Base-by-base conservation (phyloP, 2,888 invertebrate genomes). In the Drosophila falleni region DNA sequence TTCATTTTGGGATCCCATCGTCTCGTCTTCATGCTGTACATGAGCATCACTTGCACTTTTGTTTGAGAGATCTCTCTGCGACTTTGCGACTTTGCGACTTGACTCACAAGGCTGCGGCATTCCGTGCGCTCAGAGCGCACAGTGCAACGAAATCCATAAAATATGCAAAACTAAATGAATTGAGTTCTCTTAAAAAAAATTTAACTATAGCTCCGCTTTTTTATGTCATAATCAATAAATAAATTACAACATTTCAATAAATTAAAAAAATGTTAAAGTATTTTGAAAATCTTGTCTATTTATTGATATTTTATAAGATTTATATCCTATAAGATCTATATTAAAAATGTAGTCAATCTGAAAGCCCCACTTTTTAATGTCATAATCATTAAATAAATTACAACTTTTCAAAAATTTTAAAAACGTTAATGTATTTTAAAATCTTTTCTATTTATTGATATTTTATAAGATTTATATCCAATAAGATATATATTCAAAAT, bases 21-120 rank as follows among this genome's bases (percentile, higher is more conserved):
- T 59, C 53, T 29, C 33, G 23, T 78, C 73, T 78, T 79, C 84
- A 84, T 79, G 80, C 79, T 72, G 64, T 69, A 86, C 86, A 86
- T 87, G 84, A 89, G 89, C 89, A 90, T 90, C 89, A 89, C 90
- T 89, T 89, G 90, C 89, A 89, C 90, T 90, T 90, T 89, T 90
- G 74, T 87, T 83, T 78, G 67, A 71, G 69, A 64, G 79, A 64
- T 81, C 71, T 81, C 71, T 42, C 15, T n/a, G 33, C 50, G 50
- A 54, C 54, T 55, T 31, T 37, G 37, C n/a, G 26, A 37, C 37
- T 42, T 69, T 58, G 35, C 16, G 31, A 63, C 56, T 64, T 15
- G 31, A 63, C 56, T 64, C 60, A 33, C 33, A 77, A 66, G 73
- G 64, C 71, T 72, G 74, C 71, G 72, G 77, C 72, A 73, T 75